Conservation (phyloP, 1,140 invertebrate genomes). For the Diachasmimorpha longicaudata region DNA sequence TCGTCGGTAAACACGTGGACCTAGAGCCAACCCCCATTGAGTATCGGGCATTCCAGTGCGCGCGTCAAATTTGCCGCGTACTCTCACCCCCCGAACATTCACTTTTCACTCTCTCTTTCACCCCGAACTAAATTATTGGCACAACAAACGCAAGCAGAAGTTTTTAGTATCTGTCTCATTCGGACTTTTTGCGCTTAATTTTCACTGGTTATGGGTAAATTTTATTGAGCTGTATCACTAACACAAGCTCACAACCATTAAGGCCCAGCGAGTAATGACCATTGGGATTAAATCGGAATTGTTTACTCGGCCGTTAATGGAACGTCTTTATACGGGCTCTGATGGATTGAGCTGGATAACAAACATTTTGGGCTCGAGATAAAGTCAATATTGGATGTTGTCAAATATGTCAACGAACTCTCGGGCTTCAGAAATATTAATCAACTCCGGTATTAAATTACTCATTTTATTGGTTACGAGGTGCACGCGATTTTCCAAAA, state of each 20-base stretch:
- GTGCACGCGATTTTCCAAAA: no score
- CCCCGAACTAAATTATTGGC: neutral
- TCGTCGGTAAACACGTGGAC: conserved; percentile 54
- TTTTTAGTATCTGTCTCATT: neutral
- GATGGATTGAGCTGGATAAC: neutral
- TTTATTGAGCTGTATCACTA: neutral
- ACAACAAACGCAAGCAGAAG: neutral
- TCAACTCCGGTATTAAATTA: no score
- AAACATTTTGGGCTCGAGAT: neutral
- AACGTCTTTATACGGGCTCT: neutral
- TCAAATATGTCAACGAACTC: neutral
- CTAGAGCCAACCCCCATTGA: conserved; percentile 13
- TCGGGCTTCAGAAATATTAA: neutral
- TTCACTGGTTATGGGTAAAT: neutral
- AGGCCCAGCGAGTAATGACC: neutral
- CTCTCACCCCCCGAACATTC: neutral
- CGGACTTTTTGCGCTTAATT: neutral
- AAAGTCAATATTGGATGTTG: neutral
- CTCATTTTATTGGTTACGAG: no score
- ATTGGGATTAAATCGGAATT: neutral
- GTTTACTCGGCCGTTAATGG: neutral
- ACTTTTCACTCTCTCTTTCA: neutral
- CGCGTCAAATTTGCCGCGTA: conserved; percentile 32
- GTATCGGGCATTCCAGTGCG: conserved; percentile 12
- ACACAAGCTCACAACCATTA: neutral